phyloP scores from a whole-genome alignment of 2,797 vertebrate genomes.

The Eidolon dupreanum region DNA sequence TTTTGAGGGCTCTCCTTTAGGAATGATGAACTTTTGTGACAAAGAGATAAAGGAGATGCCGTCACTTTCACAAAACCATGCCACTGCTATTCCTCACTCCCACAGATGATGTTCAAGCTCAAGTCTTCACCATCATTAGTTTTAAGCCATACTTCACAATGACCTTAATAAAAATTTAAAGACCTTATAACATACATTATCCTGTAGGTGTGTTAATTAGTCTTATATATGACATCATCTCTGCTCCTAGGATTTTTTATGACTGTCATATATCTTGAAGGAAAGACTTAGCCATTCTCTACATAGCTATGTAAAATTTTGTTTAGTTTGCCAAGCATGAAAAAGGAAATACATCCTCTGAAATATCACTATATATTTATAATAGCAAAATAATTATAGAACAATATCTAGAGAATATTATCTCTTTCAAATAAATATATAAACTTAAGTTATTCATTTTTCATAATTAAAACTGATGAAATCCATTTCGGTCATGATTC shows the following conservation, averaged over 20 bases:
- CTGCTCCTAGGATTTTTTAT: constrained; percentile 69
- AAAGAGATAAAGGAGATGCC: neutral
- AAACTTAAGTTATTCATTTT: neutral
- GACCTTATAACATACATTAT: constrained; percentile 66
- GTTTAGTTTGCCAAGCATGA: neutral
- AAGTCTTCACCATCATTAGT: constrained; percentile 52
- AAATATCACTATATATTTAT: neutral
- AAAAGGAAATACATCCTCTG: neutral
- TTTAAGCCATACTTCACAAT: constrained; percentile 68
- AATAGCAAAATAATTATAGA: constrained; percentile 9
- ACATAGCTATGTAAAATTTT: constrained; percentile 42
- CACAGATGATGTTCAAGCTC: neutral
- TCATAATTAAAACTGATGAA: neutral
- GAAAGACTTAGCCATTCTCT: constrained; percentile 52
- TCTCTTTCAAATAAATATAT: neutral
- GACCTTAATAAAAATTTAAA: constrained; percentile 80
- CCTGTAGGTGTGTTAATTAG: constrained; percentile 75
- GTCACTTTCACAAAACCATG: neutral
- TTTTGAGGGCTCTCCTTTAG: neutral
- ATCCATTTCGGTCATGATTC: neutral
- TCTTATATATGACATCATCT: constrained; percentile 72
- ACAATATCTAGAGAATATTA: neutral
- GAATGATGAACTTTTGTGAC: neutral
- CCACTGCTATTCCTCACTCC: neutral
- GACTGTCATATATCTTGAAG: constrained; percentile 58